Percentiles rank a stretch among this genome's conserved stretches.
These are phyloP conservation scores for Sceloporus undulatus DNA, from an alignment of 2,113 vertebrate species.

Conservation along the genomic window DNA sequence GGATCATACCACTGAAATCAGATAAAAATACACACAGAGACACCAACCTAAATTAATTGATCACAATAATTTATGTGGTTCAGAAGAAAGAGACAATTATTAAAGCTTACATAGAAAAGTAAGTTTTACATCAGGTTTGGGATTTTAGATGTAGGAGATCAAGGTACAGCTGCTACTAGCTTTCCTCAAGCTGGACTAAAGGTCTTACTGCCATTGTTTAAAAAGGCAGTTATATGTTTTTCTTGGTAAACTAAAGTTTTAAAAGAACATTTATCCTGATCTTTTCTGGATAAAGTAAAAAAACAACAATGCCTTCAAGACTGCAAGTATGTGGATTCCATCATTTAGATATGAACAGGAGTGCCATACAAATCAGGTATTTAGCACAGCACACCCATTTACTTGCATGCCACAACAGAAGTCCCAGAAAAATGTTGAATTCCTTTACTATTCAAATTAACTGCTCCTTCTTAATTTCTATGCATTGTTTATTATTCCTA, in stretches of 20 bases:
- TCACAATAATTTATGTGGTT: background rate
- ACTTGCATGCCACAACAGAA: background rate
- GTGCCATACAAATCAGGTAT: background rate
- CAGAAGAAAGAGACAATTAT: background rate
- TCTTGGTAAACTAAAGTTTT: background rate
- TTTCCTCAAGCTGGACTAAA: background rate
- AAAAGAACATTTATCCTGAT: background rate
- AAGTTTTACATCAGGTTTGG: background rate
- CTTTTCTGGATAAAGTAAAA: background rate
- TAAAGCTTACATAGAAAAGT: background rate
- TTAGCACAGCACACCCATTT: background rate
- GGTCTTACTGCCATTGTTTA: background rate
- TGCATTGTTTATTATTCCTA: slow-evolving; percentile 49
- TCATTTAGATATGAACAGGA: background rate
- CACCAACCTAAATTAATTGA: background rate
- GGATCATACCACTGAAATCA: slow-evolving; percentile 84
- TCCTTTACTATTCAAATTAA: background rate
- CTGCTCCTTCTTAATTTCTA: background rate
- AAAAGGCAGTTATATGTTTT: background rate
- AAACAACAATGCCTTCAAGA: background rate
- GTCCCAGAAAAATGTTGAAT: background rate
- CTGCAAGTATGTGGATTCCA: background rate
- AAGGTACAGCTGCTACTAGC: background rate
- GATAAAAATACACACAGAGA: slow-evolving; percentile 1
- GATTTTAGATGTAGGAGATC: background rate